phyloP scores from a whole-genome alignment of 1,140 invertebrate species.

The Holotrichia oblita region DNA sequence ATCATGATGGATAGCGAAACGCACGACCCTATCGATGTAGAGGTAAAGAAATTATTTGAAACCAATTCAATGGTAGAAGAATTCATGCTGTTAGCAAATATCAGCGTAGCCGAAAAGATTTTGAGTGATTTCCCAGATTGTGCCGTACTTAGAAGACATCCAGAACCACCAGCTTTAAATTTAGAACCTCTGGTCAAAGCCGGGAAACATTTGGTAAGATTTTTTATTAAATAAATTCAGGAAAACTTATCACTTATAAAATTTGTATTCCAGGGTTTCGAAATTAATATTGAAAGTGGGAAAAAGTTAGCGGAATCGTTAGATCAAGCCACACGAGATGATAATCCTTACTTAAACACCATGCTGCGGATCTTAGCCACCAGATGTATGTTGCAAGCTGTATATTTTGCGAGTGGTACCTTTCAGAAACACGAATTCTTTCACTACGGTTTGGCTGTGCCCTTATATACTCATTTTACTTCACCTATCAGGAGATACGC shows the following conservation, averaged over 20 bases:
- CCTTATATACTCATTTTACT: slow-evolving; percentile 96
- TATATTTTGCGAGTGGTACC: slow-evolving; percentile 96
- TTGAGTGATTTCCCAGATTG: slow-evolving; percentile 88
- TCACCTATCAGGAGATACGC: slow-evolving; percentile 96
- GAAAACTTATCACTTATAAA: too few species aligned
- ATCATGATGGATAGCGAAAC: slow-evolving; percentile 95
- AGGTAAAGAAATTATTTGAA: slow-evolving; percentile 88
- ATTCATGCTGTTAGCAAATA: slow-evolving; percentile 97
- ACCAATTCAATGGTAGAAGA: slow-evolving; percentile 99
- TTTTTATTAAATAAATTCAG: too few species aligned
- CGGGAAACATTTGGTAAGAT: slow-evolving; percentile 70
- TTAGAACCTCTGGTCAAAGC: slow-evolving; percentile 92
- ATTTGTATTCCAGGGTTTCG: slow-evolving; percentile 68
- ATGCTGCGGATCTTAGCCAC: slow-evolving; percentile 96
- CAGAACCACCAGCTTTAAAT: slow-evolving; percentile 83
- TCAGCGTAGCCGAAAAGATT: slow-evolving; percentile 88
- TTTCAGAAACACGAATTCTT: slow-evolving; percentile 80
- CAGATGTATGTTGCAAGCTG: slow-evolving; percentile 98
- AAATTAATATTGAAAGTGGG: slow-evolving; percentile 74
- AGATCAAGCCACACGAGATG: slow-evolving; percentile 76
- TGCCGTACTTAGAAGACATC: slow-evolving; percentile 91
- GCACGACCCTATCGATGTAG: slow-evolving; percentile 93
- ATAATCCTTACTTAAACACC: slow-evolving; percentile 89
- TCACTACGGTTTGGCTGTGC: slow-evolving; percentile 92
- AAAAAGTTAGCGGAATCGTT: slow-evolving; percentile 85